Evolutionary conservation across 2,797 vertebrate genomes (phyloP), one percentile per base, ranked within the genome.

Genomic region (Anabas testudineus): DNA sequence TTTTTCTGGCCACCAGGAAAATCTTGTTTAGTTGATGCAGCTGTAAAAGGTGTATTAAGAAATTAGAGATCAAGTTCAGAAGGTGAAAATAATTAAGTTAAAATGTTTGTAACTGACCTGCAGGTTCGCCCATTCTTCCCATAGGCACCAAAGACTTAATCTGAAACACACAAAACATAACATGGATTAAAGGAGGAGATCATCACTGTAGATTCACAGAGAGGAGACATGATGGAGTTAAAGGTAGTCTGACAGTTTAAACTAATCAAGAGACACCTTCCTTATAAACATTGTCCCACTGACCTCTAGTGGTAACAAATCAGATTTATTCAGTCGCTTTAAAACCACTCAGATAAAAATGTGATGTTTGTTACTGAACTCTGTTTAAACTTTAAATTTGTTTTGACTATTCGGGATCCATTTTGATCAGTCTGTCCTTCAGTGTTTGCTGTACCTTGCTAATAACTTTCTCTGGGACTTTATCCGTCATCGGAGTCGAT

Each of bases 391-490:
- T n/a, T n/a, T n/a, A n/a, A n/a, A n/a, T n/a, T n/a, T n/a, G n/a
- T n/a, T n/a, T n/a, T n/a, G n/a, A n/a, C n/a, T n/a, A n/a, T n/a
- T n/a, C n/a, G n/a, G n/a, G n/a, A n/a, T n/a, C n/a, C n/a, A n/a
- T n/a, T n/a, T n/a, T n/a, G n/a, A n/a, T n/a, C n/a, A n/a, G n/a
- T 36, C 34, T 30, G 42, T 19, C 10, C n/a, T 19, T 7, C 18
- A 5, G 28, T 2, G 13, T 28, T 19, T 34, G 12, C 0, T 21
- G 57, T 85, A 97, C 96, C 95, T 95, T 95, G 52, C 78, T 89
- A 42, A 95, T 84, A 42, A 96, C 94, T 70, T 95, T 97, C 77
- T 96, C 92, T 55, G 96, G 95, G 4, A 97, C 90, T 87, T 95
- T 94, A 21, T 94, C 94, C 0, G 94, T 96, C 96, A 97, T 97